These are phyloP conservation scores for Patiria pectinifera DNA, from an alignment of 53 echinoderm and acorn worm species.

Conservation along the genomic window DNA sequence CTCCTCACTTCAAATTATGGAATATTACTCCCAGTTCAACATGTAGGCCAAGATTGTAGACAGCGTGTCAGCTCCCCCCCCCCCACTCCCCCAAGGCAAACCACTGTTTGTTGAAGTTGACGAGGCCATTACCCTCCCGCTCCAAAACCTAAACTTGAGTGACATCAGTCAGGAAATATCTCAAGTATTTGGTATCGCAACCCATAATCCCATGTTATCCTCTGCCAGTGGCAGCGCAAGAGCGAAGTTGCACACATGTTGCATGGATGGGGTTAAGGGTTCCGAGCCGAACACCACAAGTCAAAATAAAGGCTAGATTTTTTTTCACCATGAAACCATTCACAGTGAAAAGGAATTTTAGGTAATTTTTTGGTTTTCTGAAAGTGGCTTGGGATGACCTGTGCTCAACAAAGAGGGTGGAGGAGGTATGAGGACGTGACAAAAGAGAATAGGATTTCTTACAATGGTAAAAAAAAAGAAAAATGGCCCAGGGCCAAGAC, in stretches of 20 bases:
- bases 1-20: not conserved
- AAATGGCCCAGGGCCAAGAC: too few relatives aligned
- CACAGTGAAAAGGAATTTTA: not conserved
- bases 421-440: too few relatives aligned
- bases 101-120: not conserved
- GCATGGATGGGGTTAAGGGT: not conserved
- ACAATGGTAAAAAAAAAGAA: too few relatives aligned
- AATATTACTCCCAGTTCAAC: not conserved
- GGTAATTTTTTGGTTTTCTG: not conserved
- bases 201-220: not conserved
- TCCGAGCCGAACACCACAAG: not conserved
- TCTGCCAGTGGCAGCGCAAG: not conserved
- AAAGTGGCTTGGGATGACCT: not conserved
- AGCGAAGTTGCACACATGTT: not conserved
- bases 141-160: slow-evolving; percentile 2
- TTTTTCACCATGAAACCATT: not conserved
- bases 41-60: not conserved
- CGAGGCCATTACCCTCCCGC: not conserved
- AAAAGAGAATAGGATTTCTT: too few relatives aligned
- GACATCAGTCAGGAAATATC: slow-evolving; percentile 2
- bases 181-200: slow-evolving; percentile 10
- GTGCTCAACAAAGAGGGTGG: too few relatives aligned
- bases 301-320: not conserved
- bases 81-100: not conserved
- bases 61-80: not conserved